These are phyloP conservation scores for Xenopus petersii DNA, from an alignment of 2,797 vertebrate genomes.

Conservation along the genomic window DNA sequence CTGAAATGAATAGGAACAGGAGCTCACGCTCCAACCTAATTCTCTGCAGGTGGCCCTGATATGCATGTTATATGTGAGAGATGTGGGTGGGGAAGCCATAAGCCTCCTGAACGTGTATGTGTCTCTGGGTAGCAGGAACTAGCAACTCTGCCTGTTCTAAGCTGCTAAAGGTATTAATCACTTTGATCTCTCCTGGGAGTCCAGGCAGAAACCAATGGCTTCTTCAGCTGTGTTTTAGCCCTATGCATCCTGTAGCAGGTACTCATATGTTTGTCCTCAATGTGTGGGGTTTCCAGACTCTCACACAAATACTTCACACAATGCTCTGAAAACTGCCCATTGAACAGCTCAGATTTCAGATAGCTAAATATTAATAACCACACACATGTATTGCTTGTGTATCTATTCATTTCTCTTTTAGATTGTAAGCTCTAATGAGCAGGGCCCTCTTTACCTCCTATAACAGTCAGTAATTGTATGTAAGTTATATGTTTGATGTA, in stretches of 20 bases:
- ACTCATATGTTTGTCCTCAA: slow-evolving; percentile 71
- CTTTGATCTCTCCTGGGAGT: slow-evolving; percentile 83
- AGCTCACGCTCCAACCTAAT: no score
- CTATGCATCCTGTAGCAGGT: slow-evolving; percentile 68
- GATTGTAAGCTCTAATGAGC: no score
- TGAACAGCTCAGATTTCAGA: no score
- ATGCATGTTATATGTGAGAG: neutral
- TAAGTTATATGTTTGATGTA: no score
- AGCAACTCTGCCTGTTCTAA: slow-evolving; percentile 73
- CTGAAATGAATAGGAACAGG: no score
- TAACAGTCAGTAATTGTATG: no score
- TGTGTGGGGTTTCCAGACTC: slow-evolving; percentile 70
- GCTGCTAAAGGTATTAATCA: slow-evolving; percentile 63
- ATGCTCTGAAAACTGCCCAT: no score
- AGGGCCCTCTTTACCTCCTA: no score
- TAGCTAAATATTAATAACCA: no score
- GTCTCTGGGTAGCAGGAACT: slow-evolving; percentile 51
- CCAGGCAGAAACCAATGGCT: slow-evolving; percentile 78
- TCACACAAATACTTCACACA: slow-evolving; percentile 76
- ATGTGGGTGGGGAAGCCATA: neutral
- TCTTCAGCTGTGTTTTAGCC: slow-evolving; percentile 86
- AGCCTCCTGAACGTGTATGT: slow-evolving; percentile 35
- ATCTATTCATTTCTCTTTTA: no score
- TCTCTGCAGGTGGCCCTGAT: neutral
- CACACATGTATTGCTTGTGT: no score